Evolutionary conservation across 1,140 invertebrate species (phyloP), one percentile per base, ranked within the genome.

Genomic region (Cyphomyrmex costatus): DNA sequence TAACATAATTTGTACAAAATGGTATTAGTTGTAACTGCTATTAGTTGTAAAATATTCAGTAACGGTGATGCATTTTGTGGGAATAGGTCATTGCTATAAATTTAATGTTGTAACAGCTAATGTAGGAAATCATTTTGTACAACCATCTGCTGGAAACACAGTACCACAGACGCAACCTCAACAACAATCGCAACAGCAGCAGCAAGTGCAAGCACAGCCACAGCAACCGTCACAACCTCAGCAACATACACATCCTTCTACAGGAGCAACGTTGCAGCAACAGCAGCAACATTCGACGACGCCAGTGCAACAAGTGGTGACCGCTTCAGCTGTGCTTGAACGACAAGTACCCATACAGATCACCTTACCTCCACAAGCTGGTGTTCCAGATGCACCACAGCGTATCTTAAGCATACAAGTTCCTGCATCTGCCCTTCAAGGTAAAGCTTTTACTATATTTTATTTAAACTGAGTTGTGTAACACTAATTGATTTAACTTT

Each of bases 341-440:
- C 82, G 94, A 77, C 94, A 94, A 95, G 96, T 97, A 63, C 96
- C 96, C 60, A 96, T 96, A 86, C 96, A 96, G 91, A 96, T 96
- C 58, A 97, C 97, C 6, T 94, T 98, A 88, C 98, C 98, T 53
- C 96, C 97, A 61, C 97, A 97, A 86, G 95, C 96, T 42, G 96
- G 96, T 76, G 96, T 96, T 58, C 95, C 96, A 16, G 97, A 97
- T 73, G 96, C 96, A 83, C 96, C 96, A 90, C 96, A 96, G 89
- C 96, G 97, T 91, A 96, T 97, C 56, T 96, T 98, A 78, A 97
- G 97, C 12, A 97, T 98, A 92, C 97, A 98, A 94, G 98, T 98
- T 91, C 98, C 98, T 88, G 97, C 97, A 42, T 97, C 97, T 21
- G 97, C 97, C 33, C 95, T 98, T 70, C 97, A 97, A 95, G 96